Percentiles rank a stretch among this genome's conserved stretches.
Conservation (phyloP, 2,888 invertebrate genomes). For the Drosophila vallismaia region DNA sequence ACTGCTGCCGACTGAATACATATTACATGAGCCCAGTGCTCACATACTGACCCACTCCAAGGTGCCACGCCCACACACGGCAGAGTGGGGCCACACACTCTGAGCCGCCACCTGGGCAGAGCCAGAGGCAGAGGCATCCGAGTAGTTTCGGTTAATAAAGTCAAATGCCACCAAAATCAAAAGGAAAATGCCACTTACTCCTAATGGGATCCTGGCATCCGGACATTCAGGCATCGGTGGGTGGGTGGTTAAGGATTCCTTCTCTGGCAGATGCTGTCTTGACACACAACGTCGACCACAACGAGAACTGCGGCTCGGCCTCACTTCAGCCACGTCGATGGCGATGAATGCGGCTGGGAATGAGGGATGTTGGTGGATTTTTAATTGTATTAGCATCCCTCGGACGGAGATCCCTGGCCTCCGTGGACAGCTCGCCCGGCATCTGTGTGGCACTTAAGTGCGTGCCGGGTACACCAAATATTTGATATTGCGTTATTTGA, state of each 20-base stretch:
- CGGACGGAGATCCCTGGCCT: slow-evolving; percentile 19
- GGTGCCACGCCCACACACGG: slow-evolving; percentile 52
- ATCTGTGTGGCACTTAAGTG: slow-evolving; percentile 62
- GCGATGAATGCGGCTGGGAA: slow-evolving; percentile 22
- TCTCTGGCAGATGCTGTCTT: slow-evolving; percentile 13
- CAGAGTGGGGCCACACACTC: slow-evolving; percentile 8
- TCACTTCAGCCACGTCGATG: slow-evolving; percentile 23
- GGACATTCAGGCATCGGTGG: not conserved
- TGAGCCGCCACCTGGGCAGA: slow-evolving; percentile 32
- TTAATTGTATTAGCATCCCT: slow-evolving; percentile 68
- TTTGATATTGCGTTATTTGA: slow-evolving; percentile 54
- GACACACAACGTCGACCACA: slow-evolving; percentile 27
- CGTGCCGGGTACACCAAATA: slow-evolving; percentile 50
- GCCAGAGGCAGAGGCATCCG: slow-evolving; percentile 1
- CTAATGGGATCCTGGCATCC: slow-evolving; percentile 66
- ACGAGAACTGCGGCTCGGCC: slow-evolving; percentile 10
- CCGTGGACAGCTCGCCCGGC: slow-evolving; percentile 14
- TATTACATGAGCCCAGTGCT: slow-evolving; percentile 62
- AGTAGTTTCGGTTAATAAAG: slow-evolving; percentile 69
- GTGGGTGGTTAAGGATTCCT: not conserved
- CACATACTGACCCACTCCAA: slow-evolving; percentile 68
- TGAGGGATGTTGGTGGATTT: slow-evolving; percentile 56
- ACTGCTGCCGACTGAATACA: slow-evolving; percentile 56
- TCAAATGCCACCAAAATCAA: slow-evolving; percentile 75
- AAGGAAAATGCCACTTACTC: slow-evolving; percentile 75